These are phyloP conservation scores for Dolichopus griseipennis DNA, from an alignment of 2,888 invertebrate genomes.

Conservation along the genomic window DNA sequence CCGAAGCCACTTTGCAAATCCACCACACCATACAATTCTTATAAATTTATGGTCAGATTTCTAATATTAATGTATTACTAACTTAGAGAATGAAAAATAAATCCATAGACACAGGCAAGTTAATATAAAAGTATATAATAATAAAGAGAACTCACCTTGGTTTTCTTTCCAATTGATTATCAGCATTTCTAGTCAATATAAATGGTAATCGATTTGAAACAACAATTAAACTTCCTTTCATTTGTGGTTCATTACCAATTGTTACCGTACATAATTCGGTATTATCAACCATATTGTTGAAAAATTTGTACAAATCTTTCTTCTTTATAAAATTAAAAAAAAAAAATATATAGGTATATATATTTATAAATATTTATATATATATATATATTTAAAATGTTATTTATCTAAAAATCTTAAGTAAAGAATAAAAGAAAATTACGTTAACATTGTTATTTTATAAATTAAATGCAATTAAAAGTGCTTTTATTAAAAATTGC, in stretches of 20 bases:
- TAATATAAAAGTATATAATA: no score
- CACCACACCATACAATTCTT: no score
- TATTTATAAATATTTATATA: no score
- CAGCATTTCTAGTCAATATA: constrained; percentile 67
- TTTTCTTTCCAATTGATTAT: constrained; percentile 65
- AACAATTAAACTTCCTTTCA: constrained; percentile 73
- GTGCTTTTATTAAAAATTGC: no score
- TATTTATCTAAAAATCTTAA: background rate
- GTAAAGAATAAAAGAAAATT: background rate
- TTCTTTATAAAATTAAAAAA: background rate
- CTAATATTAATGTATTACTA: no score
- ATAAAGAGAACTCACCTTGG: constrained; percentile 70
- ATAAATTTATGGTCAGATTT: no score
- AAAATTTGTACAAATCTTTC: background rate
- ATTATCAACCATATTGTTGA: constrained; percentile 34
- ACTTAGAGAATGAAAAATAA: no score
- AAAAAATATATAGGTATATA: background rate
- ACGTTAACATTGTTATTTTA: no score
- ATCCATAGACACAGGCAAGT: no score
- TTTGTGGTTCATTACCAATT: constrained; percentile 32
- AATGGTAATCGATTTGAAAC: constrained; percentile 87
- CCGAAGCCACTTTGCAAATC: no score
- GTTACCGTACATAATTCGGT: constrained; percentile 37
- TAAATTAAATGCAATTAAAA: no score
- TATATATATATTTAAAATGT: background rate